Percentiles rank a stretch among this genome's conserved stretches.
Evolutionary conservation across 2,113 vertebrate genomes (phyloP).

Genomic region (Oncorhynchus tshawytscha): DNA sequence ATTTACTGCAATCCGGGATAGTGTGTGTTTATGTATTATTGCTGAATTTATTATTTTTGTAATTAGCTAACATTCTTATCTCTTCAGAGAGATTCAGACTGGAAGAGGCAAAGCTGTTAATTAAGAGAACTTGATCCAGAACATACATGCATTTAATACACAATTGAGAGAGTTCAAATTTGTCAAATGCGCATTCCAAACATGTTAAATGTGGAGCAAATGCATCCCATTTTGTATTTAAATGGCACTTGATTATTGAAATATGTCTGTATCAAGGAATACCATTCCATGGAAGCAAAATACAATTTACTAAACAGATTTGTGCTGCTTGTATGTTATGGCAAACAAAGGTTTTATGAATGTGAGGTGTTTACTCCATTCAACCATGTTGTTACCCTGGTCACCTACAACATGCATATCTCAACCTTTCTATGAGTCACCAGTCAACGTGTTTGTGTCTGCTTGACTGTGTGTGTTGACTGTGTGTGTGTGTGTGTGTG

Average conservation of each 20-base stretch:
- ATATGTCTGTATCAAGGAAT: background rate
- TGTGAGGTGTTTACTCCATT: background rate
- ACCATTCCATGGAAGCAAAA: background rate
- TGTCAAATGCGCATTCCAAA: too few relatives aligned
- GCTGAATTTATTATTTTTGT: background rate
- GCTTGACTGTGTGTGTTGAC: background rate
- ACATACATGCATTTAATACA: too few relatives aligned
- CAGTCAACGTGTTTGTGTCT: background rate
- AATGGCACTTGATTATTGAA: background rate
- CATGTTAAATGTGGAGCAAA: too few relatives aligned
- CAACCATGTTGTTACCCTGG: constrained; percentile 49
- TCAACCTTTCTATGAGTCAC: background rate
- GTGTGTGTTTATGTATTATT: background rate
- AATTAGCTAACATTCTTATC: background rate
- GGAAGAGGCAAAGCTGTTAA: too few relatives aligned
- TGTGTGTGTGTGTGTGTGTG: background rate
- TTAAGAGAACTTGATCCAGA: too few relatives aligned
- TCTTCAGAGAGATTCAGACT: too few relatives aligned
- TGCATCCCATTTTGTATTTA: too few relatives aligned
- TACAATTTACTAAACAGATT: background rate
- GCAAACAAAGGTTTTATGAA: background rate
- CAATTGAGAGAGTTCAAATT: too few relatives aligned
- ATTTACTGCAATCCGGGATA: background rate
- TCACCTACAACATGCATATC: constrained; percentile 19
- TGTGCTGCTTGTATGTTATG: background rate